Evolutionary conservation across 2,888 invertebrate genomes (phyloP), one percentile per base, ranked within the genome.

Genomic region (Dryobotodes eremita): DNA sequence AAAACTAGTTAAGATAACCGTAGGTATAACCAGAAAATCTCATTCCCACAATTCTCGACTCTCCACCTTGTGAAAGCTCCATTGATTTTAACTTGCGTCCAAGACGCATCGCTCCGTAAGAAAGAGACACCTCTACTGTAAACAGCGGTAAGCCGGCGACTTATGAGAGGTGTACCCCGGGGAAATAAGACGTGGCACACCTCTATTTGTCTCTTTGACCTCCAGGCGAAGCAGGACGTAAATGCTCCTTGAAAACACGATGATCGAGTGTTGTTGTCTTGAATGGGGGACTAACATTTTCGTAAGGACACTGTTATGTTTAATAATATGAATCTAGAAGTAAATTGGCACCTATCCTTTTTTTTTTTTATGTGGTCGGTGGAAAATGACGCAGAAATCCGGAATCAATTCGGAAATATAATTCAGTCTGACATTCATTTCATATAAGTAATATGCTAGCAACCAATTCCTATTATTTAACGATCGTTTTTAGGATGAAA

Each of bases 181-280:
- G 95, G 95, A 95, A 95, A 95, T 94, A 94, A 92, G 90, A 90
- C 91, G 91, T 86, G 92, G 88, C 89, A 88, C 89, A 86, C 87
- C 90, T 82, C 86, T 93, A 91, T 94, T 93, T 93, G 92, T 92
- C 87, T 83, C 85, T 84, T 79, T 83, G 86, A 87, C 87, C 88
- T 86, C 80, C 61, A 65, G 82, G 83, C 82, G 46, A 36, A 65
- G 46, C 23, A 73, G 74, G 73, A 79, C 74, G 76, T 74, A 75
- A 85, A 82, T 75, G 76, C 26, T 74, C 20, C 73, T 78, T 68
- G 75, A 79, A 75, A 86, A 80, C 66, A 55, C 55, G 36, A 86
- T 80, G 87, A 84, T 87, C 64, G 68, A 86, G 76, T 79, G 79
- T 71, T 55, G 71, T 72, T 57, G 20, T 59, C 50, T 42, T 7